Conservation (phyloP, 2,888 invertebrate genomes). For the Pyrocoelia pectoralis region DNA sequence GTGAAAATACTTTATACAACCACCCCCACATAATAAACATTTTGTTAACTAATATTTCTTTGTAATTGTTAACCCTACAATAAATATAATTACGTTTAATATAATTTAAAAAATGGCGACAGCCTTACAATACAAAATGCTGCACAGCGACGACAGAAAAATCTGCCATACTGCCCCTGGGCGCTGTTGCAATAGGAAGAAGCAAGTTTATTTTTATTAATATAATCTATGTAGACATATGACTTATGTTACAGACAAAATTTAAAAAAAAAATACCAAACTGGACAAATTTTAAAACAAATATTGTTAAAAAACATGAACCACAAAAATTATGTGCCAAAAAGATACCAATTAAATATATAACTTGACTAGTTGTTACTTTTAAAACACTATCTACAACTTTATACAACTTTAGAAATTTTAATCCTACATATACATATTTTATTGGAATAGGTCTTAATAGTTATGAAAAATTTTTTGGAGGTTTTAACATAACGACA, state of each 20-base stretch:
- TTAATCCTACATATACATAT: slow-evolving; percentile 45
- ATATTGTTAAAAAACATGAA: neutral
- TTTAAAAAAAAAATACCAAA: neutral
- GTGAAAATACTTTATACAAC: slow-evolving; percentile 9
- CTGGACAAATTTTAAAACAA: neutral
- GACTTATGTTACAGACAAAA: slow-evolving; percentile 29
- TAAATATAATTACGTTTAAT: slow-evolving; percentile 46
- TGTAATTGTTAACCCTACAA: slow-evolving; percentile 32
- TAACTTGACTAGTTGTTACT: slow-evolving; percentile 37
- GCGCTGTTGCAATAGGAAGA: slow-evolving; percentile 53
- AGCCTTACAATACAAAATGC: slow-evolving; percentile 53
- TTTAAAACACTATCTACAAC: slow-evolving; percentile 49
- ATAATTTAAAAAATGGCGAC: slow-evolving; percentile 56
- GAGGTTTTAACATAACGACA: slow-evolving; percentile 32
- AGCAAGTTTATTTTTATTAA: slow-evolving; percentile 48
- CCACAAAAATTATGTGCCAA: slow-evolving; percentile 35
- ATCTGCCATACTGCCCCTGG: slow-evolving; percentile 46
- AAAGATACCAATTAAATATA: slow-evolving; percentile 41
- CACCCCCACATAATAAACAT: slow-evolving; percentile 20
- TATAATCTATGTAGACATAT: slow-evolving; percentile 40
- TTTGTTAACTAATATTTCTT: slow-evolving; percentile 31
- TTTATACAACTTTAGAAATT: slow-evolving; percentile 48
- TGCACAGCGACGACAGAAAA: slow-evolving; percentile 44
- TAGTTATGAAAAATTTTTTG: slow-evolving; percentile 36
- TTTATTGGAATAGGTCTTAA: slow-evolving; percentile 45